These are phyloP conservation scores for Ctenopoma multispine DNA, from an alignment of 2,797 vertebrate species.

Conservation along the genomic window DNA sequence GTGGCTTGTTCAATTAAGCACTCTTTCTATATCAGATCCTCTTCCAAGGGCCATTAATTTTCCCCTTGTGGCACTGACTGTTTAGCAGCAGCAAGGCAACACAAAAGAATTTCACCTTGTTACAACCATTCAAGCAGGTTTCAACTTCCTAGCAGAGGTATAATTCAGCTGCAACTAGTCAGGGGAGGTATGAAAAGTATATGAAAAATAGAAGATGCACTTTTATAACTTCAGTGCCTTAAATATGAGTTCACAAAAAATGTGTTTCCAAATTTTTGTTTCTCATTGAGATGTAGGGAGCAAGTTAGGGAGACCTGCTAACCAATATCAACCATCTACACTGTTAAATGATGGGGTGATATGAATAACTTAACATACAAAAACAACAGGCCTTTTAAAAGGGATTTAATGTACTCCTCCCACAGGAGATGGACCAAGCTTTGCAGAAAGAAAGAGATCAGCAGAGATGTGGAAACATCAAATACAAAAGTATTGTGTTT, in stretches of 20 bases:
- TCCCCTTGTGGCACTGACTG: constrained; percentile 58
- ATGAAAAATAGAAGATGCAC: constrained; percentile 14
- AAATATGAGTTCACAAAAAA: constrained; percentile 38
- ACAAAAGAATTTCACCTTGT: constrained; percentile 53
- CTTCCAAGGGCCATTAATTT: constrained; percentile 71
- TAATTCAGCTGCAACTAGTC: constrained; percentile 29
- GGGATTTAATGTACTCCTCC: not conserved
- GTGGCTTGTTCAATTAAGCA: constrained; percentile 73
- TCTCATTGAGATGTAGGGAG: constrained; percentile 12
- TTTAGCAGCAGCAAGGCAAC: constrained; percentile 56
- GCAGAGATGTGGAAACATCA: constrained; percentile 8
- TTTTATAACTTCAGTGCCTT: constrained; percentile 26
- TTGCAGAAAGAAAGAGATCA: not conserved
- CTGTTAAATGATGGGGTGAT: not conserved
- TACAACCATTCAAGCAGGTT: constrained; percentile 46
- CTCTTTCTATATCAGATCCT: constrained; percentile 57
- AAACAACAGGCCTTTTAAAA: constrained; percentile 8
- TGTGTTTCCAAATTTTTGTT: constrained; percentile 27
- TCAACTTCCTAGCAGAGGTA: constrained; percentile 16
- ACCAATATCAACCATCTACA: constrained; percentile 24
- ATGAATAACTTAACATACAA: constrained; percentile 2
- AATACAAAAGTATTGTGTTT: not conserved
- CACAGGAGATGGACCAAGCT: not conserved
- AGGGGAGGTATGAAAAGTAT: constrained; percentile 10
- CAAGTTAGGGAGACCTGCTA: constrained; percentile 29